Evolutionary conservation across 2,113 vertebrate genomes (phyloP).

Genomic region (Saccopteryx leptura): DNA sequence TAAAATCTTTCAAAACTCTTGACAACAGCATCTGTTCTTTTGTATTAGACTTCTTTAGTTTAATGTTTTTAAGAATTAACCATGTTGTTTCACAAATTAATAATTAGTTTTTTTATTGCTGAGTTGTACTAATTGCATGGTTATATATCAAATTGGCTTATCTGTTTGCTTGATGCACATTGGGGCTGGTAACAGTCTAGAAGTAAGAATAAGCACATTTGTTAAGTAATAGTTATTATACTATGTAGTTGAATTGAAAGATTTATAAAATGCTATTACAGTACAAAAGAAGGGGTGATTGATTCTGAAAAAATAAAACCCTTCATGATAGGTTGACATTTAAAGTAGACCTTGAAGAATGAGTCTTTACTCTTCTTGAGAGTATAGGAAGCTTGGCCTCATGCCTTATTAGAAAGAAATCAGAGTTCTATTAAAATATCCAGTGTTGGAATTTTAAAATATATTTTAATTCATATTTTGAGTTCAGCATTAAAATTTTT

Average conservation of each 20-base stretch:
- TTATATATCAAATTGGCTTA: neutral
- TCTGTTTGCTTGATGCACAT: neutral
- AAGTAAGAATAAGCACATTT: neutral
- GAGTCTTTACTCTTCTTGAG: neutral
- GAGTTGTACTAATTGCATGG: neutral
- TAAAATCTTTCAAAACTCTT: neutral
- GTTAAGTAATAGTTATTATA: neutral
- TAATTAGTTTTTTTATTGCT: constrained; percentile 22
- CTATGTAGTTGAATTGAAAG: neutral
- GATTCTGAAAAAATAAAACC: neutral
- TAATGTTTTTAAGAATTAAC: neutral
- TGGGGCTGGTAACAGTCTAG: neutral
- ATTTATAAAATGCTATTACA: neutral
- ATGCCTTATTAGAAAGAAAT: neutral
- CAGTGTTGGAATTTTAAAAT: neutral
- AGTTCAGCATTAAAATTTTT: no score
- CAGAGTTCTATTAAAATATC: neutral
- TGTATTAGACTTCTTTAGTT: neutral
- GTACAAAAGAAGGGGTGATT: neutral
- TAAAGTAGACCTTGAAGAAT: neutral
- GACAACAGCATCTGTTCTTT: neutral
- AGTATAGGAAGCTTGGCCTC: neutral
- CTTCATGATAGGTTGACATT: neutral
- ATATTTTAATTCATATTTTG: no score
- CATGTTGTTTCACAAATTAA: constrained; percentile 1